phyloP scores from a whole-genome alignment of 2,888 invertebrate genomes.

The Trichopria drosophilae region DNA sequence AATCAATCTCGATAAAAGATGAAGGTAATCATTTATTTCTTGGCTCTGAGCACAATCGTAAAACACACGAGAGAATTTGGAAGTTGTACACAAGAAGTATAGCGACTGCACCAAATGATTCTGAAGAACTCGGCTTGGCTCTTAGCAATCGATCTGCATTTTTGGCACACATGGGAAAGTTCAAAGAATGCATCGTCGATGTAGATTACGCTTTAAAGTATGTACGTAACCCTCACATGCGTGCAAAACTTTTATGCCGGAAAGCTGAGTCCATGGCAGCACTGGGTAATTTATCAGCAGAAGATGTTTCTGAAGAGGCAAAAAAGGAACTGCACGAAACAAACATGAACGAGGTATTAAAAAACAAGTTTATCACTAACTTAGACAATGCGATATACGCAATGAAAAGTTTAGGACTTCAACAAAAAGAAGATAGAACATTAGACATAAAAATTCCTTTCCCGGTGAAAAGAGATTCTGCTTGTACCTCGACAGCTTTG shows the following conservation, averaged over 20 bases:
- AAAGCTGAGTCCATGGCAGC: conserved; percentile 59
- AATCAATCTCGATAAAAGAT: no score
- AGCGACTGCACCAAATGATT: conserved; percentile 64
- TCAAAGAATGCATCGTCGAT: conserved; percentile 69
- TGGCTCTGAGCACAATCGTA: no score
- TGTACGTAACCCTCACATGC: conserved; percentile 66
- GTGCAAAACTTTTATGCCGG: conserved; percentile 66
- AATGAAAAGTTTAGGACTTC: no score
- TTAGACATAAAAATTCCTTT: not conserved
- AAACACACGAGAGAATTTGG: conserved; percentile 45
- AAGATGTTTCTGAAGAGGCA: not conserved
- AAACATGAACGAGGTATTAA: not conserved
- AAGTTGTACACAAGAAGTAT: conserved; percentile 68
- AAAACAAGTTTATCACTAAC: not conserved
- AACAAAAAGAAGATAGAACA: no score
- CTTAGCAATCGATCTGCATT: conserved; percentile 79
- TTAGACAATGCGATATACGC: not conserved
- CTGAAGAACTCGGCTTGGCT: conserved; percentile 67
- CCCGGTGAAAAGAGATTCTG: conserved; percentile 61
- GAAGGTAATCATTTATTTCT: no score
- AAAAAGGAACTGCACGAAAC: not conserved
- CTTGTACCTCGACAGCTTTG: conserved; percentile 68
- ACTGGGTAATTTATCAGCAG: not conserved
- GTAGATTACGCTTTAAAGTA: conserved; percentile 66
- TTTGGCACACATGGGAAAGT: conserved; percentile 67